Conservation (phyloP, 2,797 vertebrate species). For the Sebastes alutus region DNA sequence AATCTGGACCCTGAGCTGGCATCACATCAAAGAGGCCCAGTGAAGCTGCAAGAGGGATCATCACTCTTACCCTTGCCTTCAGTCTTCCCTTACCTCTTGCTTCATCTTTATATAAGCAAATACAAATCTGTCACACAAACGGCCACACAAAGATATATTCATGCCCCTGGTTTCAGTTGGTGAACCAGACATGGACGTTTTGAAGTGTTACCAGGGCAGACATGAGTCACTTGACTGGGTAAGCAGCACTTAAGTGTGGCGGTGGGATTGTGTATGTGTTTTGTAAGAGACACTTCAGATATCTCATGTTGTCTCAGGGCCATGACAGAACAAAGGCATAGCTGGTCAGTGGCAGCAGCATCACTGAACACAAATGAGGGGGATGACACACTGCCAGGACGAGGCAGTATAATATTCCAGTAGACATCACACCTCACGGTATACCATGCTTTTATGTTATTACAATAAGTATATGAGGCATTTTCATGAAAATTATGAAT, state of each 20-base stretch:
- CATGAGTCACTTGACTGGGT: not conserved
- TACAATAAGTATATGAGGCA: slow-evolving; percentile 8
- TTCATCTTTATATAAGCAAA: not conserved
- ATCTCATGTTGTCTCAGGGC: not conserved
- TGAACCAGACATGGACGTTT: not conserved
- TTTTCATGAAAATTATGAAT: not conserved
- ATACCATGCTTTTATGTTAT: not conserved
- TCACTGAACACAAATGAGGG: not conserved
- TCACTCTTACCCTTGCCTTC: not conserved
- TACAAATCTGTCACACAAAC: not conserved
- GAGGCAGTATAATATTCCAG: not conserved
- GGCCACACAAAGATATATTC: not conserved
- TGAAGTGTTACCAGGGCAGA: not conserved
- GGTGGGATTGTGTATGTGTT: not conserved
- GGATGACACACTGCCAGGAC: not conserved
- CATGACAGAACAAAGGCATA: not conserved
- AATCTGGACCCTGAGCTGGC: not conserved
- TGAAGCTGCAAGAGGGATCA: not conserved
- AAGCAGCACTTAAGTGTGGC: not conserved
- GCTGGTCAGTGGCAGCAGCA: not conserved
- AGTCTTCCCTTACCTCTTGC: not conserved
- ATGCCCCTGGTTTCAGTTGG: not conserved
- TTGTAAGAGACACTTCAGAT: not conserved
- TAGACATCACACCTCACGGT: not conserved
- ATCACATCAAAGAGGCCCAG: not conserved